phyloP scores from a whole-genome alignment of 1,140 invertebrate genomes.

The Lasioglossum baleicum region DNA sequence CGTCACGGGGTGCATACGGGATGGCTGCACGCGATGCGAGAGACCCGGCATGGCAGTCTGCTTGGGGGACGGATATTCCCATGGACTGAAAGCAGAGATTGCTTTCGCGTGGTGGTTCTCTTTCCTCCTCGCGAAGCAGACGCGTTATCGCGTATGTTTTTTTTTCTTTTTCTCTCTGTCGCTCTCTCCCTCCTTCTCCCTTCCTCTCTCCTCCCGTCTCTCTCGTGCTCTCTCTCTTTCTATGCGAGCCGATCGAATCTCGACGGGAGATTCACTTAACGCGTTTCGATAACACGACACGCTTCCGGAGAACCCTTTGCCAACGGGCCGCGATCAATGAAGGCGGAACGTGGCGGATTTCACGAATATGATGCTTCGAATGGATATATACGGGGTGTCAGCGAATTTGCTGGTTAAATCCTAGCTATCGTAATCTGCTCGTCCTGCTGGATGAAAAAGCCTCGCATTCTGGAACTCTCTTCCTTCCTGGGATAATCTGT shows the following conservation, averaged over 20 bases:
- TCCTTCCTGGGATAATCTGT: too few relatives aligned
- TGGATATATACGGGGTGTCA: background rate
- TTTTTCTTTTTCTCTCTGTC: background rate
- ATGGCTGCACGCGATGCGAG: background rate
- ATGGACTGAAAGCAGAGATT: constrained; percentile 3
- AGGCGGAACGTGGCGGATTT: constrained; percentile 1
- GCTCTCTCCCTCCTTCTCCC: background rate
- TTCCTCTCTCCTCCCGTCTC: background rate
- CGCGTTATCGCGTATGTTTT: background rate
- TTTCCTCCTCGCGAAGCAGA: background rate
- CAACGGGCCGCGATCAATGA: background rate
- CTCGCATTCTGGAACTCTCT: too few relatives aligned
- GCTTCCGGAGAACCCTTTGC: background rate
- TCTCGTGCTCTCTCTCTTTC: background rate
- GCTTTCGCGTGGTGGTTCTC: constrained; percentile 2
- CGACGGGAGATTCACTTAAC: background rate
- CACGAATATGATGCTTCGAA: background rate
- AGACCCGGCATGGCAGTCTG: background rate
- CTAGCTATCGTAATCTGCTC: too few relatives aligned
- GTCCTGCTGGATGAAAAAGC: too few relatives aligned
- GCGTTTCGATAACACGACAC: constrained; percentile 3
- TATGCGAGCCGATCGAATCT: background rate
- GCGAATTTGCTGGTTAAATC: too few relatives aligned
- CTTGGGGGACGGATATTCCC: background rate
- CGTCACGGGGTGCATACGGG: background rate